These are phyloP conservation scores for Anorthoa munda DNA, from an alignment of 2,888 invertebrate species.

Conservation along the genomic window DNA sequence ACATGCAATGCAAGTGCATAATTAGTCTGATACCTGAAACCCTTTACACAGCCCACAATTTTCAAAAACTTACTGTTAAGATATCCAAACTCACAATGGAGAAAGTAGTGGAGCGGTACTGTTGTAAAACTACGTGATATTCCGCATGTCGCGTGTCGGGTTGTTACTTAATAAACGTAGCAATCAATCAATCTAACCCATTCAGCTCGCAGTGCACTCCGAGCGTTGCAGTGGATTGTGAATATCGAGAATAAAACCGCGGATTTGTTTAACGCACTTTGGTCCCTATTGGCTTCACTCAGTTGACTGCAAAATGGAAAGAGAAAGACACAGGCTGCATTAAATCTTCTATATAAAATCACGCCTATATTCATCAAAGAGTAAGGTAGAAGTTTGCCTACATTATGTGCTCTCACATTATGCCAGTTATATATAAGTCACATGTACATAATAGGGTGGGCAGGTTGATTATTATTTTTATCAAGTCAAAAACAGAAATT, in stretches of 20 bases:
- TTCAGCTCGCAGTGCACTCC: constrained; percentile 26
- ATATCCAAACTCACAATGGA: background rate
- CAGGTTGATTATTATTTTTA: background rate
- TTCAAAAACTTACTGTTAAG: background rate
- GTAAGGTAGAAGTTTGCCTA: background rate
- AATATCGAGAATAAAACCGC: background rate
- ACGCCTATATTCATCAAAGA: background rate
- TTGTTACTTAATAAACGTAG: constrained; percentile 25
- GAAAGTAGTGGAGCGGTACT: constrained; percentile 24
- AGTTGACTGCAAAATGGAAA: background rate
- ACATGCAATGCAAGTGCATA: background rate
- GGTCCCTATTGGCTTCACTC: background rate
- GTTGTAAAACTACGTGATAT: constrained; percentile 14
- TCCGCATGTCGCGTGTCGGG: background rate
- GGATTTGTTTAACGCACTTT: background rate
- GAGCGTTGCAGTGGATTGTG: constrained; percentile 2
- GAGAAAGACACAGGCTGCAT: background rate
- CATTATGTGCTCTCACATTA: background rate
- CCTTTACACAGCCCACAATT: background rate
- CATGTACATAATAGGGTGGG: background rate
- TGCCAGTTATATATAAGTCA: background rate
- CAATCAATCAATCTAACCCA: constrained; percentile 36
- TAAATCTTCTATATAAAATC: background rate
- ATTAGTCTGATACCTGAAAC: no score
- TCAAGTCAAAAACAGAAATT: constrained; percentile 22